Base-by-base conservation (phyloP, 2,113 vertebrate species). In the Phaethornis superciliosus region DNA sequence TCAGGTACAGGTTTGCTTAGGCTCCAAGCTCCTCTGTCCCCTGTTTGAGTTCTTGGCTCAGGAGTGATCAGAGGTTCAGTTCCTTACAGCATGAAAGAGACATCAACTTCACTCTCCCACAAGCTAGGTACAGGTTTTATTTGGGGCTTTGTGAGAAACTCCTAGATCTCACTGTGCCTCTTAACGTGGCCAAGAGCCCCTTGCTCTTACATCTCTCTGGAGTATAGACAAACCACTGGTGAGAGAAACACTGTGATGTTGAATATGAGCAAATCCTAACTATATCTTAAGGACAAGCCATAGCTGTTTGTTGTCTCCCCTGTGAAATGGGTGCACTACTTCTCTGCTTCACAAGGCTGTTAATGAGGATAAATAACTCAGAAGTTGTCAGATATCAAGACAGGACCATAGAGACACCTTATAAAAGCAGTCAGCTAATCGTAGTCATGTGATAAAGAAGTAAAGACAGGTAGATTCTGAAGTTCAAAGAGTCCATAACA, bases 21-120 rank as follows among this genome's bases (percentile, higher is more conserved):
- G 2, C 58, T 87, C 20, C 17, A 2, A 10, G 15, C 4, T 78
- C 20, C 32, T 78, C 27, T 84, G 15, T 35, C 0, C 1, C 1
- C 15, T 32, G 21, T 80, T 44, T 3, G 5, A 76, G 22, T 62
- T 76, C 3, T 1, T 4, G 2, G 17, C 30, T 81, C 49, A 62
- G n/a, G n/a, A 78, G 49, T 8, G 2, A 49, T 35, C 3, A 3
- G 47, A 67, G 15, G 10, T 54, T 88, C 30, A 33, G 15, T 9
- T 55, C 49, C 27, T 91, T 72, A 52, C 24, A 44, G 30, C 6
- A 42, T 27, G 5, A 15, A 68, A 71, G 26, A 93, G 16, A 24
- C 7, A 69, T 23, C n/a, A 69, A 1, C 19, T 88, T 76, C 30
- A 40, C 12, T 65, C 24, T 89, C 17, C 27, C 20, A n/a, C 37